Evolutionary conservation across 2,797 vertebrate species (phyloP), one percentile per base, ranked within the genome.

Genomic region (Rhinophrynus dorsalis): DNA sequence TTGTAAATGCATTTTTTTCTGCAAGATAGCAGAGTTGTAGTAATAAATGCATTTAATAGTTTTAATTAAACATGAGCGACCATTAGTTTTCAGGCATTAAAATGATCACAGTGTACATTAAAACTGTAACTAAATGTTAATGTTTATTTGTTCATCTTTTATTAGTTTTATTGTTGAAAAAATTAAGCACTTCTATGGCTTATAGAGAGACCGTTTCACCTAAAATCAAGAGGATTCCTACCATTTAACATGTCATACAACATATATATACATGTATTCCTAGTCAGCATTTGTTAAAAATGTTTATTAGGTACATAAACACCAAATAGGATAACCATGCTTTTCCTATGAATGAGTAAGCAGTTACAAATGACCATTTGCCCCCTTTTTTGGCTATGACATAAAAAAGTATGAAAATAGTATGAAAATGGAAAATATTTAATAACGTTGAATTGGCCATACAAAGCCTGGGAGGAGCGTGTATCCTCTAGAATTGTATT

Each of bases 31-130:
- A 44, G 13, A 60, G 21, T n/a, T 63, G 54, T 9, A 33, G 3
- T 1, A 71, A 12, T 17, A 9, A 2, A 44, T 27, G 12, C 47
- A 44, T 35, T 76, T 56, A 9, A 50, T 62, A 47, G 26, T 12
- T 35, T 70, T 76, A 76, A 61, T 56, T 74, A 78, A 69, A 76
- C 27, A 76, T 2, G 66, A 78, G 75, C 12, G 23, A 51, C 52
- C 1, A 48, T 65, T 75, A 69, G 8, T 42, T 63, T 50, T 60
- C 12, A 13, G 50, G 26, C 13, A 30, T 52, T 29, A 7, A 52
- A 4, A 52, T 29, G 17, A 50, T 21, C 18, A 10, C 2, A 9
- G 29, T 33, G 12, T 17, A 2, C 35, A 30, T 10, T 7, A 5
- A 29, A 38, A 38, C 9, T 1, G 18, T 57, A 57, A 57, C 13